Conservation (phyloP, 1,140 invertebrate genomes). For the Danaus melanippus region DNA sequence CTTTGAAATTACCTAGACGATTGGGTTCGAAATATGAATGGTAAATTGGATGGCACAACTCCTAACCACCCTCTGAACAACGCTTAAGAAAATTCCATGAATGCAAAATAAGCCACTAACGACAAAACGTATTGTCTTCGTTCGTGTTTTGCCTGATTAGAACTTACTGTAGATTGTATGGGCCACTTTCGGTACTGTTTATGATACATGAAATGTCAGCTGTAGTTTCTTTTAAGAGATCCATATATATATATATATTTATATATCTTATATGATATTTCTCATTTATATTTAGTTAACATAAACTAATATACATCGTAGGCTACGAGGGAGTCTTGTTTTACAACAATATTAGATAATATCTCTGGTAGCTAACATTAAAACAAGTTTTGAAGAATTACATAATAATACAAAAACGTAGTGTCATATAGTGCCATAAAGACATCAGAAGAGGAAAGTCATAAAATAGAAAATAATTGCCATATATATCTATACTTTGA, state of each 20-base stretch:
- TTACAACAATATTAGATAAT: no score
- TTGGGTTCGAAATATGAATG: constrained; percentile 64
- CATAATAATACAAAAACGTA: no score
- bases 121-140: constrained; percentile 50
- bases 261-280: no score
- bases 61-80: constrained; percentile 40
- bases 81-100: constrained; percentile 69
- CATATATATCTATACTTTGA: constrained; percentile 34
- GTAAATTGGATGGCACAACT: constrained; percentile 53
- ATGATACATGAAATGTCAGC: constrained; percentile 23
- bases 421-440: constrained; percentile 23
- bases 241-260: no score
- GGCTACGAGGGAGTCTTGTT: no score
- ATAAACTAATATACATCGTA: no score
- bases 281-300: no score
- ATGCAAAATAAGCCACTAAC: constrained; percentile 67
- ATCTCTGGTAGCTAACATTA: no score
- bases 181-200: constrained; percentile 26
- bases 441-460: constrained; percentile 43
- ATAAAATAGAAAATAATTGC: constrained; percentile 58
- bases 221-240: neutral
- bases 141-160: constrained; percentile 57
- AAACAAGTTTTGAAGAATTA: no score
- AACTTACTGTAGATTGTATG: constrained; percentile 44
- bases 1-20: constrained; percentile 55